Conservation (phyloP, 2,888 invertebrate species). For the Stenolophus ochropezus region DNA sequence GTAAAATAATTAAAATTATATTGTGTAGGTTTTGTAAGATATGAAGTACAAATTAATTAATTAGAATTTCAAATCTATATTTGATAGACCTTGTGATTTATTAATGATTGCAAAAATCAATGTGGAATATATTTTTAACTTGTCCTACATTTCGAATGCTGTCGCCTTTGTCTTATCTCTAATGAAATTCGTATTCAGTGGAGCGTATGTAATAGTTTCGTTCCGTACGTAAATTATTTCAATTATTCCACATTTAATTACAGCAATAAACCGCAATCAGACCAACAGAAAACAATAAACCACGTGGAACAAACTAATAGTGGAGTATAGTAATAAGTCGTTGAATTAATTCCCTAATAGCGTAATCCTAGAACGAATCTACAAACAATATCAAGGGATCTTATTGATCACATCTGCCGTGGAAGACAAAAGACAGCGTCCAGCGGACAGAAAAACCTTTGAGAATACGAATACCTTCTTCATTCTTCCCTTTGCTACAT, state of each 20-base stretch:
- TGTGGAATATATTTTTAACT: too few relatives aligned
- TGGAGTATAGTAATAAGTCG: slow-evolving; percentile 11
- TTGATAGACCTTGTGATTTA: too few relatives aligned
- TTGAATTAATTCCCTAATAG: slow-evolving; percentile 18
- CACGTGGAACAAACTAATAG: slow-evolving; percentile 19
- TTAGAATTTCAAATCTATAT: too few relatives aligned
- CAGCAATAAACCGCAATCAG: slow-evolving; percentile 9
- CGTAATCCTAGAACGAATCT: slow-evolving; percentile 13
- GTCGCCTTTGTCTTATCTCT: too few relatives aligned
- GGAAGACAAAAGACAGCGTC: slow-evolving; percentile 1
- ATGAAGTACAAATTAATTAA: too few relatives aligned
- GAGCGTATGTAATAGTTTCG: neutral
- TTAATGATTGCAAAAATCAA: too few relatives aligned
- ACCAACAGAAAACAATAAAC: slow-evolving; percentile 22
- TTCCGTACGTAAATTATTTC: neutral
- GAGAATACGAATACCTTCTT: neutral
- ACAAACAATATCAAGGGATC: slow-evolving; percentile 6
- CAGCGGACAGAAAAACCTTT: neutral
- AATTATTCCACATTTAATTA: neutral
- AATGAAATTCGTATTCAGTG: neutral
- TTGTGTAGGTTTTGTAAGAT: too few relatives aligned
- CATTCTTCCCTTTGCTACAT: neutral
- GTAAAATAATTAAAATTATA: too few relatives aligned
- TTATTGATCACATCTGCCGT: slow-evolving; percentile 29
- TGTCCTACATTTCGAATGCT: too few relatives aligned